Percentiles rank a stretch among this genome's conserved stretches.
These are phyloP conservation scores for Drosophila nr. medialis DNA, from an alignment of 2,888 invertebrate genomes.

Conservation along the genomic window DNA sequence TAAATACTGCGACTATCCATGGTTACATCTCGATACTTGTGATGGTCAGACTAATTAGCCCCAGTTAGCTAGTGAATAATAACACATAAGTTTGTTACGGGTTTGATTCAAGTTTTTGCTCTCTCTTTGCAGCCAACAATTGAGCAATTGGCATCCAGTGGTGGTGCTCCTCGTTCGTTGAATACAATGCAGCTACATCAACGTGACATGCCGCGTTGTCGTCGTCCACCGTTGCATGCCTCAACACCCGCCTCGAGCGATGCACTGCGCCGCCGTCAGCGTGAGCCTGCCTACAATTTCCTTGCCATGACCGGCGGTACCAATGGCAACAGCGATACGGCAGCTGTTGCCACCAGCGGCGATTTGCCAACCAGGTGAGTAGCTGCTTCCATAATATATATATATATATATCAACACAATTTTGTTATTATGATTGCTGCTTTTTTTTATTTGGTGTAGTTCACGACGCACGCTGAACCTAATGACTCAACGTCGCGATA, in stretches of 20 bases:
- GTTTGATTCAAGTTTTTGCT: background rate
- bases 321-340: slow-evolving; percentile 20
- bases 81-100: background rate
- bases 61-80: background rate
- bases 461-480: slow-evolving; percentile 81
- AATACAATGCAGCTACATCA: slow-evolving; percentile 1
- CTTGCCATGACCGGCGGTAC: slow-evolving; percentile 25
- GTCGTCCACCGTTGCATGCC: slow-evolving; percentile 48
- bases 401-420: background rate
- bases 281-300: slow-evolving; percentile 78
- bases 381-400: background rate
- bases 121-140: slow-evolving; percentile 20
- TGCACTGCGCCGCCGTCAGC: slow-evolving; percentile 39
- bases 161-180: slow-evolving; percentile 32
- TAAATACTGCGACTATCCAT: background rate
- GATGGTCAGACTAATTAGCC: background rate
- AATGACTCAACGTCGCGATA: slow-evolving; percentile 53
- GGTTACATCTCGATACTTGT: background rate
- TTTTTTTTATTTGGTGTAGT: slow-evolving; percentile 45
- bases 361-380: slow-evolving; percentile 69
- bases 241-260: slow-evolving; percentile 55
- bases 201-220: slow-evolving; percentile 33
- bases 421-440: background rate
- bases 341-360: slow-evolving; percentile 69
- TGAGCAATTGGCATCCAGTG: slow-evolving; percentile 37